Conservation (phyloP, 2,113 vertebrate species). For the Corythornis cristatus region DNA sequence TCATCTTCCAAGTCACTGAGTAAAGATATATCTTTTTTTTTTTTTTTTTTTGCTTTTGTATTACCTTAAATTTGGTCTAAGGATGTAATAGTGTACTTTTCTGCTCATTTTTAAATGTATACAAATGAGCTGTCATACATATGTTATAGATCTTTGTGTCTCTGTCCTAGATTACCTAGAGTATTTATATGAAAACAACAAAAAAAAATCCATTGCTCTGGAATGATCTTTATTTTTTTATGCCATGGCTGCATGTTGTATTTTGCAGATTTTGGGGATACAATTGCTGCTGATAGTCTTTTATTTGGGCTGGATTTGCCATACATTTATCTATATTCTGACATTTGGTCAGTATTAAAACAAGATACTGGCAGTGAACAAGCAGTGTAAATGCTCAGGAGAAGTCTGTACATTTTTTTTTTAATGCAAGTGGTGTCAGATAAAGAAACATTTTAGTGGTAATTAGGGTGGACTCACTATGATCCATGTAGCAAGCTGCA, state of each 20-base stretch:
- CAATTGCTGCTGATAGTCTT: background rate
- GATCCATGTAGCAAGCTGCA: background rate
- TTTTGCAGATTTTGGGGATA: background rate
- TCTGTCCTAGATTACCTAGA: background rate
- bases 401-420: background rate
- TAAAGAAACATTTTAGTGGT: background rate
- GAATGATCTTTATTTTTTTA: background rate
- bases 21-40: background rate
- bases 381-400: background rate
- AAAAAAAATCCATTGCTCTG: background rate
- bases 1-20: background rate
- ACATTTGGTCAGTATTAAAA: background rate
- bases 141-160: background rate
- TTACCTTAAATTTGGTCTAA: background rate
- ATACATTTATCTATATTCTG: background rate
- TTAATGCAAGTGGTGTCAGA: background rate
- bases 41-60: background rate
- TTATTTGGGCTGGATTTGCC: background rate
- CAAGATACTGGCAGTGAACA: background rate
- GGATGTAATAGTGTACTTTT: background rate
- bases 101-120: background rate
- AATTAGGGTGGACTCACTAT: background rate
- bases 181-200: background rate
- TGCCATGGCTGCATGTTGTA: background rate
- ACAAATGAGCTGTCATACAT: constrained; percentile 10